Evolutionary conservation across 2,888 invertebrate genomes (phyloP), one percentile per base, ranked within the genome.

Genomic region (Seira ritae): DNA sequence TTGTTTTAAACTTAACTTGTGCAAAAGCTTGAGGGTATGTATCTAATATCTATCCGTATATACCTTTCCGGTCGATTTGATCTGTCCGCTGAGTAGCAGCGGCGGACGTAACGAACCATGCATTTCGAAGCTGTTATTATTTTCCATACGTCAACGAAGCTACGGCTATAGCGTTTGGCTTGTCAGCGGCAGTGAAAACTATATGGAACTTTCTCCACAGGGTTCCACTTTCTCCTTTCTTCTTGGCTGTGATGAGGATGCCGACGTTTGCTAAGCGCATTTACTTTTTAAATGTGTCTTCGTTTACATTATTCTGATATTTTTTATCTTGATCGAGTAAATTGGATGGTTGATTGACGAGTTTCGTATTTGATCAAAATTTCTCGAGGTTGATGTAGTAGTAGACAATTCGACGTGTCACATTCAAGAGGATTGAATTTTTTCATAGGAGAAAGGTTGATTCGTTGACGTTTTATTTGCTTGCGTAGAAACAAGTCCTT

Each of bases 241-340:
- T n/a, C 50, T n/a, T 8, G 50, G 3, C 3, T 31, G 31, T 50
- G 15, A 50, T n/a, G 17, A n/a, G 3, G 50, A 50, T 50, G 50
- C 15, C 15, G 50, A 15, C 15, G 50, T n/a, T 50, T n/a, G 12
- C 15, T 31, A 31, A 31, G 8, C 50, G 50, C 50, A n/a, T 50
- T 50, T n/a, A 15, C 50, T 50, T 50, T 50, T n/a, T n/a, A 50
- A 50, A 15, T n/a, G 15, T 50, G 15, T 50, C 50, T n/a, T n/a
- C 50, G 17, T 50, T 50, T 50, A 50, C 50, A 50, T 50, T 50
- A n/a, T 50, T 15, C 50, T 50, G 2, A 3, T 12, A 12, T 12
- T 50, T n/a, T 50, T 50, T 50, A 50, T 50, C 50, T 50, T 50
- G 50, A 50, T 50, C 12, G 50, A 50, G 50, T 50, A 50, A 50